Evolutionary conservation across 2,888 invertebrate genomes (phyloP), one percentile per base, ranked within the genome.

Genomic region (Stenodema calcarata): DNA sequence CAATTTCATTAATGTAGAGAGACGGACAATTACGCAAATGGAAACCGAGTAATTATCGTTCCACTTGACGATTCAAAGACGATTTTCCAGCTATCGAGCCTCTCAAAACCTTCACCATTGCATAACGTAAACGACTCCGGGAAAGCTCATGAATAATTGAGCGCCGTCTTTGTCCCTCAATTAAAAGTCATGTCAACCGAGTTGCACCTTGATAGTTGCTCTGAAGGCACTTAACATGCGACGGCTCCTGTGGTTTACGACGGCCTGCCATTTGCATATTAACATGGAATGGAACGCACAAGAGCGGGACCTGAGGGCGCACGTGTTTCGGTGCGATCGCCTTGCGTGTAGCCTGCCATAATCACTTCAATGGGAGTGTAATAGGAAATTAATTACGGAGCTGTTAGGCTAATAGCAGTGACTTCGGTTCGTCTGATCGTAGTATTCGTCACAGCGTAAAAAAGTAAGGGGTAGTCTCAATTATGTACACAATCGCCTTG

Each of bases 321-420:
- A 62, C 62, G 62, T 62, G 62, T 62, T 62, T 62, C 78, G 42
- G 23, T 42, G 44, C 44, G n/a, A 23, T 44, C 78, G 42, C 78
- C 16, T 78, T 44, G 78, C 78, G 78, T 78, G 78, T n/a, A n/a
- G 44, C 18, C 6, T 12, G 23, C 42, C 78, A 27, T 78, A 78
- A 78, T 78, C 78, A 78, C 78, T 78, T 78, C 44, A 27, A 80
- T 80, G 80, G 80, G 28, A 80, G 47, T 80, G 50, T 80, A 80
- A 80, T 80, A 80, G 50, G 54, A 80, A 47, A 80, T 80, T 80
- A 80, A 80, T 80, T 54, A 80, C 54, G 27, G 80, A 54, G 50
- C 30, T 78, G 78, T 27, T 42, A 42, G 23, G 78, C 27, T 47
- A 78, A 78, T 78, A 44, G 42, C 80, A 30, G 28, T 50, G 50